Conservation (phyloP, 23 tunicate species). For the Styela clava region DNA sequence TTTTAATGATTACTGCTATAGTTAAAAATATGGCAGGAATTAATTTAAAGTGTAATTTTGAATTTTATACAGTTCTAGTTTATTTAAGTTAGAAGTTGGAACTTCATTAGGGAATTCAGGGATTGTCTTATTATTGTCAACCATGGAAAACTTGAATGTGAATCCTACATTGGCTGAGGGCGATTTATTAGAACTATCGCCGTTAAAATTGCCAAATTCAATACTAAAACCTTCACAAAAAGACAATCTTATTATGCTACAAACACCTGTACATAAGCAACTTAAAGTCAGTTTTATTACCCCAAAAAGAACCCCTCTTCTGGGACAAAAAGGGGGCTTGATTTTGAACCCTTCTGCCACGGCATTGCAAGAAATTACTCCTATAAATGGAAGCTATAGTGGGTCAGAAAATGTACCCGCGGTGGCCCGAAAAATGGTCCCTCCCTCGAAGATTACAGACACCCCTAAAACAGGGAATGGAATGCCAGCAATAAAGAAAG, state of each 20-base stretch:
- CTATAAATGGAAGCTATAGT: not conserved
- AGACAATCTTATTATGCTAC: slow-evolving; percentile 55
- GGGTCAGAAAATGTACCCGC: not conserved
- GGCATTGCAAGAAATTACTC: not conserved
- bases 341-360: not conserved
- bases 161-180: not conserved
- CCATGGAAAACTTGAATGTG: slow-evolving; percentile 10
- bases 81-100: too few species aligned
- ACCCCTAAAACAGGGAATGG: not conserved
- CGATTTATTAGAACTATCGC: slow-evolving; percentile 32
- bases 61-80: too few species aligned
- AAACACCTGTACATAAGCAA: slow-evolving; percentile 69
- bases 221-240: slow-evolving; percentile 47
- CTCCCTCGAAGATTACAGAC: not conserved
- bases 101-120: too few species aligned
- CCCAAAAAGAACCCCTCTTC: slow-evolving; percentile 47
- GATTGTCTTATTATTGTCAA: too few species aligned
- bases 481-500: not conserved
- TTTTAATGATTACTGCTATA: too few species aligned
- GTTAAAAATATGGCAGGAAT: too few species aligned
- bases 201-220: slow-evolving; percentile 26
- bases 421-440: not conserved
- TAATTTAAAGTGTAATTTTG: too few species aligned
- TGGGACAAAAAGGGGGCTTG: not conserved
- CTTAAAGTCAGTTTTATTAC: slow-evolving; percentile 67